phyloP scores from a whole-genome alignment of 2,797 vertebrate species.

The Hoplostethus atlanticus region DNA sequence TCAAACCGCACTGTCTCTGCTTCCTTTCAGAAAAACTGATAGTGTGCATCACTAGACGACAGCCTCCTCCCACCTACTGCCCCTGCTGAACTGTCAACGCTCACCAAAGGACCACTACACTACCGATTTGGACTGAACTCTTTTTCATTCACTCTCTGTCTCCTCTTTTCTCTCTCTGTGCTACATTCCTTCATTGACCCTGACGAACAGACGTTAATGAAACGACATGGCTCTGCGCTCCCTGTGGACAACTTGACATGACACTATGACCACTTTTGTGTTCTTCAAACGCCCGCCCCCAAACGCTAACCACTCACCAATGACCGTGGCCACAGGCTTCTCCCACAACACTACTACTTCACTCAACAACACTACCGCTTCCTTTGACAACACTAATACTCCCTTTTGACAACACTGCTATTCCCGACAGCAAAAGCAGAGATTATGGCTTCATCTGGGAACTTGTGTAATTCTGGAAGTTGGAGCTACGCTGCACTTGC shows the following conservation, averaged over 20 bases:
- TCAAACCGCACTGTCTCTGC: constrained; percentile 16
- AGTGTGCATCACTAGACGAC: constrained; percentile 85
- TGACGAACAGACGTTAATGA: constrained; percentile 37
- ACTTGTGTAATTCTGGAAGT: constrained; percentile 31
- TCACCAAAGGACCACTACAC: constrained; percentile 70
- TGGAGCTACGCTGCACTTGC: constrained; percentile 23
- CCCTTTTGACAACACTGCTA: neutral
- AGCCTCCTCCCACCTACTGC: constrained; percentile 84
- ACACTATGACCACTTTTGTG: constrained; percentile 68
- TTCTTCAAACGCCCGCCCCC: constrained; percentile 15
- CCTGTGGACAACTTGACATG: constrained; percentile 65
- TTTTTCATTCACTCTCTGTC: constrained; percentile 27
- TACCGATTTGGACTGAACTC: constrained; percentile 60
- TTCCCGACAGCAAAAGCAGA: constrained; percentile 11
- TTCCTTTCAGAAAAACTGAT: constrained; percentile 86
- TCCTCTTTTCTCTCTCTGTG: constrained; percentile 32
- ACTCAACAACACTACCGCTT: constrained; percentile 21
- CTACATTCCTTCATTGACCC: constrained; percentile 74
- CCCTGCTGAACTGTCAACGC: constrained; percentile 81
- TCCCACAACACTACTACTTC: constrained; percentile 43
- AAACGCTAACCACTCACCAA: constrained; percentile 46
- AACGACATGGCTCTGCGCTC: constrained; percentile 52
- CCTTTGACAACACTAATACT: constrained; percentile 39
- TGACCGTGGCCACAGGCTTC: constrained; percentile 9
- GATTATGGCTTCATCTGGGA: constrained; percentile 40